These are phyloP conservation scores for Naso thynnoides DNA, from an alignment of 2,797 vertebrate species.

Conservation along the genomic window DNA sequence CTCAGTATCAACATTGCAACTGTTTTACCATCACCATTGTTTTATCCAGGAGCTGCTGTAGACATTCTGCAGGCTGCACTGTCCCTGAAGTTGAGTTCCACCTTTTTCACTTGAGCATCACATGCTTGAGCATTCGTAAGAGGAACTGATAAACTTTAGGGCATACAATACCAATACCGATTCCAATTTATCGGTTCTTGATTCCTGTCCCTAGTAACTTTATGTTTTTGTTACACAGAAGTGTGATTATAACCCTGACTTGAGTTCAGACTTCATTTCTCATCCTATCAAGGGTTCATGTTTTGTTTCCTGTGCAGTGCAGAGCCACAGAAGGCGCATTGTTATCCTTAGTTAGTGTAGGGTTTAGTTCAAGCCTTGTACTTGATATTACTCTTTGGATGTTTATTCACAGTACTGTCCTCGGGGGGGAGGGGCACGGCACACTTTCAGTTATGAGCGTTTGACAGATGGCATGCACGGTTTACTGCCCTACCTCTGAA, in stretches of 20 bases:
- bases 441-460: conserved; percentile 42
- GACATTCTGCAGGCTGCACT: too few species aligned
- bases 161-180: too few species aligned
- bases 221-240: conserved; percentile 3
- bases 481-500: conserved; percentile 68
- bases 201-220: too few species aligned
- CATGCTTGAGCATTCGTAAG: too few species aligned
- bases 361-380: conserved; percentile 5
- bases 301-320: conserved; percentile 1
- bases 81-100: too few species aligned
- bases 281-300: background rate
- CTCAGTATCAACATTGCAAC: too few species aligned
- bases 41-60: too few species aligned
- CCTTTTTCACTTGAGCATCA: too few species aligned
- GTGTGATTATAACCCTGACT: background rate
- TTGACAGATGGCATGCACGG: conserved; percentile 75
- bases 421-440: conserved; percentile 61
- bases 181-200: too few species aligned
- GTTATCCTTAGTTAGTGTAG: background rate
- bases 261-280: background rate
- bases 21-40: too few species aligned
- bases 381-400: conserved; percentile 38
- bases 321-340: background rate
- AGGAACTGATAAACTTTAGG: too few species aligned
- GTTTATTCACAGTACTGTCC: conserved; percentile 50